Conservation (phyloP, 2,113 vertebrate genomes). For the Naja naja region DNA sequence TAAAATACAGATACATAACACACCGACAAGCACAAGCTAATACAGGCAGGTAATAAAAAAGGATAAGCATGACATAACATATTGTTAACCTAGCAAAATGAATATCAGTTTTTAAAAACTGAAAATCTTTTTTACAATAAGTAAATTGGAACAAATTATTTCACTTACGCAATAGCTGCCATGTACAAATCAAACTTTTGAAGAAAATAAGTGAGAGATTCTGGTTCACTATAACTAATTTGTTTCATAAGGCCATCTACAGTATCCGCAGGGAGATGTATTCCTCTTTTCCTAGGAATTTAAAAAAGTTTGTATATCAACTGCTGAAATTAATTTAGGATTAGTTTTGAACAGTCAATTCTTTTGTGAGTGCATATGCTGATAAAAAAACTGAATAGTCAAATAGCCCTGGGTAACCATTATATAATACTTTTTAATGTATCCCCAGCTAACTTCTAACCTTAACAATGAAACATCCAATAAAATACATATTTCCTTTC, state of each 20-base stretch:
- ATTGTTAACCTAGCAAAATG: not conserved
- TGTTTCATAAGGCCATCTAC: slow-evolving; percentile 64
- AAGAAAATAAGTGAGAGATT: slow-evolving; percentile 78
- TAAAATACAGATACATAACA: not conserved
- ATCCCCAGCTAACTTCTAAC: not conserved
- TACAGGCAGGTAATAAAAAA: not conserved
- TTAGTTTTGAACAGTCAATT: not conserved
- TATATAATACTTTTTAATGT: not conserved
- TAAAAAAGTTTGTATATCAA: not conserved
- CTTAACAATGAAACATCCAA: not conserved
- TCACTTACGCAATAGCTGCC: slow-evolving; percentile 90
- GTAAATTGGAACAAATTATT: slow-evolving; percentile 52
- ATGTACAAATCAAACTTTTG: slow-evolving; percentile 86
- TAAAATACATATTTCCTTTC: not conserved
- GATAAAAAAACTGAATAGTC: not conserved
- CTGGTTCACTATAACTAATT: slow-evolving; percentile 69
- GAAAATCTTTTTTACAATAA: not conserved
- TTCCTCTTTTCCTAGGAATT: slow-evolving; percentile 76
- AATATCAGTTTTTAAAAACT: not conserved
- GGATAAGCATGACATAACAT: not conserved
- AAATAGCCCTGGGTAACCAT: not conserved
- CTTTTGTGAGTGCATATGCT: not conserved
- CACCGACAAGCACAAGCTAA: not conserved
- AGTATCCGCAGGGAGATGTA: slow-evolving; percentile 66
- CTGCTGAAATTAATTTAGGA: not conserved